Evolutionary conservation across 2,113 vertebrate genomes (phyloP).

Genomic region (Notiomystis cincta): DNA sequence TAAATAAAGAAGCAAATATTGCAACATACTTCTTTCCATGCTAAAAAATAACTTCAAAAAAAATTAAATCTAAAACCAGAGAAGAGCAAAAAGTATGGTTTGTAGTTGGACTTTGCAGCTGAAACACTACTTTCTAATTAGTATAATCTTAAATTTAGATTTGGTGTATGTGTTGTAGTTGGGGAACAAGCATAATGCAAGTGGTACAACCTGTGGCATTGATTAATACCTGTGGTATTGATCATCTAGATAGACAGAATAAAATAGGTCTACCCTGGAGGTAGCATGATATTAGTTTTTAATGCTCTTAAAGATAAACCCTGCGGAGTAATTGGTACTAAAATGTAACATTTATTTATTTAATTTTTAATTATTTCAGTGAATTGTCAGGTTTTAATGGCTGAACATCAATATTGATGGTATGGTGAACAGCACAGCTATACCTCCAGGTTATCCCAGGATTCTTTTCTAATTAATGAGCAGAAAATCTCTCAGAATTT

Average conservation of each 20-base stretch:
- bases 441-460: not conserved
- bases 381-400: not conserved
- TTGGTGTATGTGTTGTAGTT: not conserved
- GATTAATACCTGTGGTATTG: not conserved
- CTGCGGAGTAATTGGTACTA: not conserved
- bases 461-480: not conserved
- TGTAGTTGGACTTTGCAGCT: not conserved
- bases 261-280: not conserved
- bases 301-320: not conserved
- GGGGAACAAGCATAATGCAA: not conserved
- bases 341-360: not conserved
- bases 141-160: not conserved
- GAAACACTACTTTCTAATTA: not conserved
- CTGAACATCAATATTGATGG: not conserved
- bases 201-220: not conserved
- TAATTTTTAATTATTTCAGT: not conserved
- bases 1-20: constrained; percentile 44
- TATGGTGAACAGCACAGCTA: not conserved
- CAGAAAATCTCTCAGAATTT: not conserved
- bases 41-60: not conserved
- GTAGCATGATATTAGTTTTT: not conserved
- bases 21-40: not conserved
- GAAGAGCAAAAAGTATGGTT: not conserved
- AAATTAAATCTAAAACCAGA: not conserved
- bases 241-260: not conserved